Conservation (phyloP, 2,797 vertebrate species). For the Enteromius argenteus region DNA sequence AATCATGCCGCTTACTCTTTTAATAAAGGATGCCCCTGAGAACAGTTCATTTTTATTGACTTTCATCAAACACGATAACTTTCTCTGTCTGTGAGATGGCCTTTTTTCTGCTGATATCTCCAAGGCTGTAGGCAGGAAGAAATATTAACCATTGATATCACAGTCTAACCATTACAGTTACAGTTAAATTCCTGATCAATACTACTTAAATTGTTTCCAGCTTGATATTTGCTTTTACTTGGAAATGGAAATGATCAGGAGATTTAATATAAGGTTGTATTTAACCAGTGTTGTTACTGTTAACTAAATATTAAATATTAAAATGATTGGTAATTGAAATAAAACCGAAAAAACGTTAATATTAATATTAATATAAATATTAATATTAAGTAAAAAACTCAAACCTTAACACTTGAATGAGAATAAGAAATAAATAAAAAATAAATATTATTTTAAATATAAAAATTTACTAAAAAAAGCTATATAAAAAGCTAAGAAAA, state of each 20-base stretch:
- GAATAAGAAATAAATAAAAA: not conserved
- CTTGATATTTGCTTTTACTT: not conserved
- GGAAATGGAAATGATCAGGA: not conserved
- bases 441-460: not conserved
- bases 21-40: not conserved
- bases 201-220: not conserved
- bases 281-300: not conserved
- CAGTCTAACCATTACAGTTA: not conserved
- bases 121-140: not conserved
- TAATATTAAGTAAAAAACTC: no score
- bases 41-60: not conserved
- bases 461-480: not conserved
- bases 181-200: not conserved
- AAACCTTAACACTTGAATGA: no score
- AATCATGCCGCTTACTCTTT: not conserved
- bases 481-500: not conserved
- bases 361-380: no score
- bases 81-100: not conserved
- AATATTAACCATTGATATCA: not conserved
- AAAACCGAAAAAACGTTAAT: not conserved
- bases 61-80: not conserved
- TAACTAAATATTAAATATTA: not conserved
- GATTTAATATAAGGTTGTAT: not conserved
- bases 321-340: not conserved
- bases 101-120: not conserved